A percentile compares a stretch with the other conserved stretches of the same genome.
Evolutionary conservation across 1,140 invertebrate genomes (phyloP).

Genomic region (Proctacanthus coquilletti): DNA sequence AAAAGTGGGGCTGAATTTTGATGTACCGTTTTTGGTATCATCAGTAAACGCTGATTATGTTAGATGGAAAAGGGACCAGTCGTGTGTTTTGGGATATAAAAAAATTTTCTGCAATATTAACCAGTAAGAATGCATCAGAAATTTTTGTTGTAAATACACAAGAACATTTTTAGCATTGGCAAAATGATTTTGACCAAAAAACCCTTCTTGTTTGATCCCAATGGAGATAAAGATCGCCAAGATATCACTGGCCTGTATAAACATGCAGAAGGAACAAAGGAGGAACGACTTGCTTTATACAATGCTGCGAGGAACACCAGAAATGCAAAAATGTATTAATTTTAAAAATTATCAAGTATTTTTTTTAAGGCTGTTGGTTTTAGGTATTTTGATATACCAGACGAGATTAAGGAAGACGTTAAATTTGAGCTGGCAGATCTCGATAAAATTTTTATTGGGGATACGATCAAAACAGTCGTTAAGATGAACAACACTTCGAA

Average conservation of each 20-base stretch:
- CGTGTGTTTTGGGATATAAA: constrained; percentile 38
- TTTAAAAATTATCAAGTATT: neutral
- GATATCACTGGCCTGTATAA: constrained; percentile 63
- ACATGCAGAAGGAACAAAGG: constrained; percentile 48
- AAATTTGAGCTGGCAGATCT: constrained; percentile 51
- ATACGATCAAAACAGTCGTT: constrained; percentile 21
- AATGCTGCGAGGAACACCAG: constrained; percentile 29
- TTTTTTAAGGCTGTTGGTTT: constrained; percentile 5
- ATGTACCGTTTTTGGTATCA: constrained; percentile 55
- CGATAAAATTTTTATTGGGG: constrained; percentile 49
- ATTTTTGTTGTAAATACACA: constrained; percentile 4
- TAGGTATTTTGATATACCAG: constrained; percentile 43
- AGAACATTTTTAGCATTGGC: constrained; percentile 42
- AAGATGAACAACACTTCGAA: neutral
- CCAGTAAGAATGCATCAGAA: constrained; percentile 35
- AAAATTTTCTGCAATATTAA: constrained; percentile 52
- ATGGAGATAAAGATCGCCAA: constrained; percentile 48
- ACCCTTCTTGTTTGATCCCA: constrained; percentile 50
- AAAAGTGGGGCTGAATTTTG: constrained; percentile 49
- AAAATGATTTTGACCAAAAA: constrained; percentile 60
- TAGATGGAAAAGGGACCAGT: constrained; percentile 41
- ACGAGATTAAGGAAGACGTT: constrained; percentile 41
- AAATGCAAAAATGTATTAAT: neutral
- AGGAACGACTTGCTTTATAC: constrained; percentile 48
- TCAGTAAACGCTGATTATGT: constrained; percentile 43